A percentile compares a stretch with the other conserved stretches of the same genome.
These are phyloP conservation scores for Gobio occitaniae DNA, from an alignment of 2,797 vertebrate species.

Conservation along the genomic window DNA sequence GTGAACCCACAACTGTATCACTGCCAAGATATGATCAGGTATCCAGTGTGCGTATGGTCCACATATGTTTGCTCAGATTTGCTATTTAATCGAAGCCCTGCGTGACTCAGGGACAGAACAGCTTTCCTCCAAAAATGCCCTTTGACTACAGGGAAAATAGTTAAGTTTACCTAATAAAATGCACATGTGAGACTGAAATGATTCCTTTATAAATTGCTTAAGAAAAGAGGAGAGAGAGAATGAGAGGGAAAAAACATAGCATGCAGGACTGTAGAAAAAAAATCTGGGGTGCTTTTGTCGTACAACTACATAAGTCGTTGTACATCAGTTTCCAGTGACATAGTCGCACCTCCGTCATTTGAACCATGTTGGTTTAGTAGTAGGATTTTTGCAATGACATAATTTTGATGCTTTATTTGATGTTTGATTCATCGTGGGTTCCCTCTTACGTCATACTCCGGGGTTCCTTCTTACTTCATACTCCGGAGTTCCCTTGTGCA, in stretches of 20 bases:
- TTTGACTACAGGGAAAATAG: slow-evolving; percentile 50
- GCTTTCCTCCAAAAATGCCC: slow-evolving; percentile 44
- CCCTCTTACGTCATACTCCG: too few species aligned
- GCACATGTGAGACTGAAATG: slow-evolving; percentile 45
- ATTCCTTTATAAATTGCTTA: slow-evolving; percentile 59
- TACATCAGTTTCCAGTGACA: background rate
- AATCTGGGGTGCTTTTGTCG: background rate
- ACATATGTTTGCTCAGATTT: slow-evolving; percentile 71
- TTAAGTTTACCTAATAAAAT: slow-evolving; percentile 51
- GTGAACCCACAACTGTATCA: slow-evolving; percentile 66
- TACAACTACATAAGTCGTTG: background rate
- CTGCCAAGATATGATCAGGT: slow-evolving; percentile 72
- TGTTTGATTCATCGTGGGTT: background rate
- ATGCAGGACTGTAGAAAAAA: background rate
- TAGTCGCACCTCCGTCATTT: background rate
- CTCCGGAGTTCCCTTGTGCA: too few species aligned
- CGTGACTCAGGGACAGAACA: slow-evolving; percentile 59
- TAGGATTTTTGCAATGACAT: background rate
- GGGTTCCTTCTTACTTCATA: too few species aligned
- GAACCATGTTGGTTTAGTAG: background rate
- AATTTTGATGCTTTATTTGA: background rate
- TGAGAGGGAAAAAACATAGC: slow-evolving; percentile 12
- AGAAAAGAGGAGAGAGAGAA: slow-evolving; percentile 37
- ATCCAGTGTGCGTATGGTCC: slow-evolving; percentile 68
- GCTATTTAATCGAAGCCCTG: slow-evolving; percentile 50